These are phyloP conservation scores for Cervus canadensis DNA, from an alignment of 2,113 vertebrate species.

Conservation along the genomic window DNA sequence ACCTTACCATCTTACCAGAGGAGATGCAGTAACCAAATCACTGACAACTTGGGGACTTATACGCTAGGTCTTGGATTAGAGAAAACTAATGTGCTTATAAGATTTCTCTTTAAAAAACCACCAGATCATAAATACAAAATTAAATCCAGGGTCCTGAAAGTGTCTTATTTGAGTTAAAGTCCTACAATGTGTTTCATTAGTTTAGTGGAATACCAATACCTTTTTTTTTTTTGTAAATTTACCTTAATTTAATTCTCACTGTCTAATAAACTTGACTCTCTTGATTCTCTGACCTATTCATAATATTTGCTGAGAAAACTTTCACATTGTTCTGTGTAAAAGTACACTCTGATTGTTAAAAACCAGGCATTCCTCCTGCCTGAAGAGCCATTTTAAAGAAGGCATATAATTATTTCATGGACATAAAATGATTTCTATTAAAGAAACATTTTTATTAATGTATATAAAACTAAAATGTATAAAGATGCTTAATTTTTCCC, in stretches of 20 bases:
- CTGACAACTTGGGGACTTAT: not conserved
- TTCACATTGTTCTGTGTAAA: not conserved
- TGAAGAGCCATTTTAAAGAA: not conserved
- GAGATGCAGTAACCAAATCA: not conserved
- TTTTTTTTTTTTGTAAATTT: not conserved
- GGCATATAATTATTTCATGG: not conserved
- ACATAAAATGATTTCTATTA: not conserved
- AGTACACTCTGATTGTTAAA: not conserved
- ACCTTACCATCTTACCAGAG: not conserved
- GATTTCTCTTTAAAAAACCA: not conserved
- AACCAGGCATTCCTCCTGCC: not conserved
- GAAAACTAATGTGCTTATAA: not conserved
- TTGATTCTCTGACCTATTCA: not conserved
- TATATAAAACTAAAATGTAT: not conserved
- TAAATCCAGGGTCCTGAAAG: not conserved
- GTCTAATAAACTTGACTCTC: not conserved
- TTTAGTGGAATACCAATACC: not conserved
- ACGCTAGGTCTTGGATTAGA: not conserved
- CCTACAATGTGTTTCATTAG: not conserved
- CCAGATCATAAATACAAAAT: not conserved
- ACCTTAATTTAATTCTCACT: not conserved
- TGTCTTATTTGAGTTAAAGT: not conserved
- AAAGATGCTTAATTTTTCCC: not conserved
- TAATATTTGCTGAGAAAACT: not conserved
- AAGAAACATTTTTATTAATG: not conserved